Percentiles rank a stretch among this genome's conserved stretches.
These are phyloP conservation scores for Acanthiza pusilla DNA, from an alignment of 2,797 vertebrate species.

Conservation along the genomic window DNA sequence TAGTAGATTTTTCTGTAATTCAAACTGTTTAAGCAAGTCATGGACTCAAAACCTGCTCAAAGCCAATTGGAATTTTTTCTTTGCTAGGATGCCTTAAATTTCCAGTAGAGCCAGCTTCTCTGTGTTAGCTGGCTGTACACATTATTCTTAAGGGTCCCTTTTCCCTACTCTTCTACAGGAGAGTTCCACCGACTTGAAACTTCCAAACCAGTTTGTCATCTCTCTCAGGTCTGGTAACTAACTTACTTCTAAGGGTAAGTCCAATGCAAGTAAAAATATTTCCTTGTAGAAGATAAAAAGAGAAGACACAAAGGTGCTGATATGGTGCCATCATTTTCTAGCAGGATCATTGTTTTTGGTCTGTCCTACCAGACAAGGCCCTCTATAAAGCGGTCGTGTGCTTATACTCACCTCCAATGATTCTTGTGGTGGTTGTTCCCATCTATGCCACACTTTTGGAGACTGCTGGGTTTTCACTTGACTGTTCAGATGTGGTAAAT, in stretches of 20 bases:
- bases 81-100: background rate
- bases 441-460: background rate
- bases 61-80: background rate
- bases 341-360: background rate
- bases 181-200: background rate
- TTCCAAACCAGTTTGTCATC: background rate
- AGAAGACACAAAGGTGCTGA: background rate
- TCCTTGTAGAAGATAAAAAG: background rate
- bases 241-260: background rate
- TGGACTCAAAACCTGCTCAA: background rate
- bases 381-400: background rate
- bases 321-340: background rate
- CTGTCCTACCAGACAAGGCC: background rate
- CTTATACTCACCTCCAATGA: fast-evolving
- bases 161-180: background rate
- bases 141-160: background rate
- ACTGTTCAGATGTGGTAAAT: background rate
- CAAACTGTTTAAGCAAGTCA: background rate
- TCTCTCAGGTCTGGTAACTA: background rate
- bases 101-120: background rate
- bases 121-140: background rate
- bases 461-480: background rate
- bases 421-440: background rate
- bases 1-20: background rate
- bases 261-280: background rate